A percentile compares a stretch with the other conserved stretches of the same genome.
phyloP scores from a whole-genome alignment of 1,140 invertebrate species.

The Trypoxylus dichotomus region DNA sequence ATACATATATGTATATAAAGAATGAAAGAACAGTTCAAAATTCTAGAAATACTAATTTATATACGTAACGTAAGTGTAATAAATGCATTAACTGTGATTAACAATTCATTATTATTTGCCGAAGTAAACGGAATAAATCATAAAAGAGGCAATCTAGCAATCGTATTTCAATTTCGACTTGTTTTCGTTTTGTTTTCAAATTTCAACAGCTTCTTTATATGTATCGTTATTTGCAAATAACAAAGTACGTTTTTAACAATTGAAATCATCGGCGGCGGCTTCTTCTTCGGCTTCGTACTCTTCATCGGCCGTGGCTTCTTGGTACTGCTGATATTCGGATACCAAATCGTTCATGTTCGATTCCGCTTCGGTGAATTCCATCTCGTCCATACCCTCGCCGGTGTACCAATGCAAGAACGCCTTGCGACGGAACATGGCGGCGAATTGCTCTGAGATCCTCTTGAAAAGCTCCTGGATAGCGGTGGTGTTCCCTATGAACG shows the following conservation, averaged over 20 bases:
- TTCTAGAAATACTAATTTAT: neutral
- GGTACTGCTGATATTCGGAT: slow-evolving; percentile 90
- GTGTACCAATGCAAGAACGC: slow-evolving; percentile 49
- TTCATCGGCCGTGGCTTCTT: slow-evolving; percentile 81
- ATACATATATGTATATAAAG: neutral
- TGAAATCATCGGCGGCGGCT: slow-evolving; percentile 46
- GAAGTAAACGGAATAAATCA: neutral
- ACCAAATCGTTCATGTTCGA: slow-evolving; percentile 89
- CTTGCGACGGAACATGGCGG: slow-evolving; percentile 81
- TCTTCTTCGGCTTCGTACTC: slow-evolving; percentile 79
- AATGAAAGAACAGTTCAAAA: neutral
- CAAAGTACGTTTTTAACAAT: slow-evolving; percentile 26
- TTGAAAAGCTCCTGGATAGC: slow-evolving; percentile 69
- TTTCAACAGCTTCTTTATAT: neutral
- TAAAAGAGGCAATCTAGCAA: neutral
- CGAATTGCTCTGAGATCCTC: slow-evolving; percentile 73
- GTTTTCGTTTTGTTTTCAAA: neutral
- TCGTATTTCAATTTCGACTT: neutral
- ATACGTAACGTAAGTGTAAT: neutral
- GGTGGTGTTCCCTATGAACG: slow-evolving; percentile 70
- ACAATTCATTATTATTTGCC: neutral
- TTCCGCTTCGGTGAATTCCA: slow-evolving; percentile 81
- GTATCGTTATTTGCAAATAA: neutral
- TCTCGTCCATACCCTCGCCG: slow-evolving; percentile 70
- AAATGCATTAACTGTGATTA: neutral